phyloP scores from a whole-genome alignment of 1,140 invertebrate genomes.

The Sycophila sp. region DNA sequence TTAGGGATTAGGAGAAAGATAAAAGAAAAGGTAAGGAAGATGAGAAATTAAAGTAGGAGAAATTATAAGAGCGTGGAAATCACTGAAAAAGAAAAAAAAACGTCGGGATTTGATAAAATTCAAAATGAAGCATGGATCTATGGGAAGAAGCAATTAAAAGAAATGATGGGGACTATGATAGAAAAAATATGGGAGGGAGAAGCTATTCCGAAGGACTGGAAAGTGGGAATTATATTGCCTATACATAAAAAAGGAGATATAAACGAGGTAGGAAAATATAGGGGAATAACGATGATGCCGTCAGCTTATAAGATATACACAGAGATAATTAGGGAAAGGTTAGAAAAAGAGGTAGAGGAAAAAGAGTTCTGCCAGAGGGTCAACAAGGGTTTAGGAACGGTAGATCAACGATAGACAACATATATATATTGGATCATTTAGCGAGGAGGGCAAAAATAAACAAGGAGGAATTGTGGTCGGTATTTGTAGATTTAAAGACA shows the following conservation, averaged over 20 bases:
- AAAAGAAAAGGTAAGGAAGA: not conserved
- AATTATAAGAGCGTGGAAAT: not conserved
- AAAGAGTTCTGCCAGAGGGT: not conserved
- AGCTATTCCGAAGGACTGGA: constrained; percentile 48
- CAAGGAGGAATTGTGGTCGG: constrained; percentile 8
- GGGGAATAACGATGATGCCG: not conserved
- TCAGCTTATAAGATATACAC: not conserved
- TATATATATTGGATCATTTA: constrained; percentile 37
- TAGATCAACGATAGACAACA: constrained; percentile 42
- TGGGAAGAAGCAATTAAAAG: not conserved
- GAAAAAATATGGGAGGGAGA: constrained; percentile 44
- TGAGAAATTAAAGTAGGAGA: not conserved
- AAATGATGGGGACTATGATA: constrained; percentile 43
- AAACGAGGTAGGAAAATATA: constrained; percentile 6
- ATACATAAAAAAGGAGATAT: not conserved
- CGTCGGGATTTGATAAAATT: constrained; percentile 47
- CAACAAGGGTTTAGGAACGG: constrained; percentile 22
- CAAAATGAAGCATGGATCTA: constrained; percentile 46
- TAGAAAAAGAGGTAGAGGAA: constrained; percentile 6
- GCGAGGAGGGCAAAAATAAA: not conserved
- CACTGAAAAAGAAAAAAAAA: constrained; percentile 40
- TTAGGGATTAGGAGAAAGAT: not conserved
- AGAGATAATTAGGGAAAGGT: constrained; percentile 11
- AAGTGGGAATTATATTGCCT: constrained; percentile 44
- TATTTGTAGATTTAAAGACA: constrained; percentile 36